Conservation (phyloP, 53 echinoderm and acorn worm species). For the Paelopatides confundens region DNA sequence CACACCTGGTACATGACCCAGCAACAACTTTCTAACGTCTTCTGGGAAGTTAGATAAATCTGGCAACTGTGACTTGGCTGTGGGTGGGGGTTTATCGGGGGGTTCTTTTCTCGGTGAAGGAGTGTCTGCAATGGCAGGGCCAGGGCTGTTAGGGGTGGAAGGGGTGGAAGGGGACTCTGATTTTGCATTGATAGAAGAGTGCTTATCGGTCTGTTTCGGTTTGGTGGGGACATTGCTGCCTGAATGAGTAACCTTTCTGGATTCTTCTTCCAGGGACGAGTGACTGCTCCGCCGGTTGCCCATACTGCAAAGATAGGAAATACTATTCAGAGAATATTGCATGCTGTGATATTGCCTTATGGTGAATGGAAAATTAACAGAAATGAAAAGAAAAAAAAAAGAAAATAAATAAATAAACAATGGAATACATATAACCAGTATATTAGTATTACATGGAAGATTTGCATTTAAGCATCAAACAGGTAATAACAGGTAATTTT, state of each 20-base stretch:
- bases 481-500: too few species aligned
- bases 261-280: slow-evolving; percentile 76
- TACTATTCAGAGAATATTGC: slow-evolving; percentile 51
- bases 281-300: slow-evolving; percentile 92
- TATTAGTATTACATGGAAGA: too few species aligned
- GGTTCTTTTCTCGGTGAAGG: slow-evolving; percentile 54
- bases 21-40: slow-evolving; percentile 85
- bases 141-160: slow-evolving; percentile 42
- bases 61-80: slow-evolving; percentile 60
- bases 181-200: slow-evolving; percentile 56
- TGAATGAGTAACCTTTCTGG: slow-evolving; percentile 51
- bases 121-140: slow-evolving; percentile 53
- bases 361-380: background rate
- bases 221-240: slow-evolving; percentile 43
- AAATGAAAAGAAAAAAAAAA: background rate
- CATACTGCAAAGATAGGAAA: slow-evolving; percentile 81
- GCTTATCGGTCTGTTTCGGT: slow-evolving; percentile 60
- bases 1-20: slow-evolving; percentile 75
- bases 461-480: too few species aligned
- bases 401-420: background rate
- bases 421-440: too few species aligned
- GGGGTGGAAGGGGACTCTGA: slow-evolving; percentile 54
- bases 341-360: slow-evolving; percentile 14
- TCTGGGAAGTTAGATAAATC: slow-evolving; percentile 73
- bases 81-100: slow-evolving; percentile 61